phyloP scores from a whole-genome alignment of 30 jellyfish, hydroid and myxozoan genomes.

The Aurelia coerulea region DNA sequence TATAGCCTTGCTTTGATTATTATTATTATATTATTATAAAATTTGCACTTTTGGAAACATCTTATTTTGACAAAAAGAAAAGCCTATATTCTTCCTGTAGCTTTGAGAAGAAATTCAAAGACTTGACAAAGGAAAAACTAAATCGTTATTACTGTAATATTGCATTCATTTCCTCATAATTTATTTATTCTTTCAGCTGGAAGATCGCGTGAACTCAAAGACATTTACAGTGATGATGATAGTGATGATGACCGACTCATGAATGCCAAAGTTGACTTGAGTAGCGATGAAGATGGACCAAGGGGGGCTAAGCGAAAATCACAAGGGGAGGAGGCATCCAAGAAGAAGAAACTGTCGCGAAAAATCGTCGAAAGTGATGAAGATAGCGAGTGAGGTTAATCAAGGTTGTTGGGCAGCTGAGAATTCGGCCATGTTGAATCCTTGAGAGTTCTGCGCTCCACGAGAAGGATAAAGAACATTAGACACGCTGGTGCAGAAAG shows the following conservation, averaged over 20 bases:
- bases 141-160: too few relatives aligned
- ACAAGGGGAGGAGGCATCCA: conserved; percentile 62
- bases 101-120: too few relatives aligned
- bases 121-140: too few relatives aligned
- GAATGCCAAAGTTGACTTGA: conserved; percentile 84
- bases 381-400: conserved; percentile 15
- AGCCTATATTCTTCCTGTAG: too few relatives aligned
- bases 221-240: conserved; percentile 89
- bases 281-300: conserved; percentile 88
- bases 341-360: conserved; percentile 68
- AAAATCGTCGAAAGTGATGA: conserved; percentile 85
- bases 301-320: conserved; percentile 62
- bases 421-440: not conserved
- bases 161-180: not conserved
- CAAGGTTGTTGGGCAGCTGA: not conserved
- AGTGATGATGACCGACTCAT: conserved; percentile 78
- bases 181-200: conserved; percentile 43
- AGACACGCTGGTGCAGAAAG: too few relatives aligned
- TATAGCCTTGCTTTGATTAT: too few relatives aligned
- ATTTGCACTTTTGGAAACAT: too few relatives aligned
- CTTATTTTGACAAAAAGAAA: too few relatives aligned
- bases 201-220: conserved; percentile 53
- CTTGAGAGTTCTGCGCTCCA: too few relatives aligned
- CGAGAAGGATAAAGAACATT: too few relatives aligned
- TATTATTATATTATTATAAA: too few relatives aligned